Percentiles rank a stretch among this genome's conserved stretches.
phyloP scores from a whole-genome alignment of 2,888 invertebrate genomes.

The Tribolium freemani region DNA sequence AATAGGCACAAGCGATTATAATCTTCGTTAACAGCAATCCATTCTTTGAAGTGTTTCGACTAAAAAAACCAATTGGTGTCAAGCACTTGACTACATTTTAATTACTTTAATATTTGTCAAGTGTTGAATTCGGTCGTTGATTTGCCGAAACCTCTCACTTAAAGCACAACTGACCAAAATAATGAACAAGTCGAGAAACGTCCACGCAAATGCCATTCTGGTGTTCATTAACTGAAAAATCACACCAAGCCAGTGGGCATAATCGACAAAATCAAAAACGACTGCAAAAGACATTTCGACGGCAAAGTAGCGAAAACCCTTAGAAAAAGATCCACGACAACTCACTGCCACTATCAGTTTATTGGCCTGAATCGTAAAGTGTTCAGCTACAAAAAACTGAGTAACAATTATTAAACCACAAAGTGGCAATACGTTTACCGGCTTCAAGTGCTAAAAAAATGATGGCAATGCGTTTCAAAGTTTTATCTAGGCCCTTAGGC shows the following conservation, averaged over 20 bases:
- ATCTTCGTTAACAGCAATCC: slow-evolving; percentile 11
- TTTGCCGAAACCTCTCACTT: slow-evolving; percentile 31
- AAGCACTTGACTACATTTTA: background rate
- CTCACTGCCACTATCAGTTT: slow-evolving; percentile 23
- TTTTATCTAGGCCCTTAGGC: slow-evolving; percentile 31
- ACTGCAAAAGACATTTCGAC: slow-evolving; percentile 38
- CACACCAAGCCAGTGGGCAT: slow-evolving; percentile 18
- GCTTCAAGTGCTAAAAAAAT: slow-evolving; percentile 28
- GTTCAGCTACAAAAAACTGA: slow-evolving; percentile 11
- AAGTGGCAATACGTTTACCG: background rate
- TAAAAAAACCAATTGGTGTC: background rate
- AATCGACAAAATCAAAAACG: slow-evolving; percentile 22
- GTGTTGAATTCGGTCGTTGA: slow-evolving; percentile 9
- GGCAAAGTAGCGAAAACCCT: slow-evolving; percentile 32
- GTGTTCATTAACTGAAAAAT: slow-evolving; percentile 26
- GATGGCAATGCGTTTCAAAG: slow-evolving; percentile 12
- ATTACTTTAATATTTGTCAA: background rate
- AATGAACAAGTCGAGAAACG: slow-evolving; percentile 38
- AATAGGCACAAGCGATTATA: slow-evolving; percentile 27
- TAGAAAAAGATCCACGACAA: slow-evolving; percentile 12
- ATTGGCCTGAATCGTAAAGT: slow-evolving; percentile 29
- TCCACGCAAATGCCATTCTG: slow-evolving; percentile 42
- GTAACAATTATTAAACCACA: background rate
- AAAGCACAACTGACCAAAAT: slow-evolving; percentile 34
- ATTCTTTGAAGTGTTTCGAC: background rate